Evolutionary conservation across 1,140 invertebrate species (phyloP), one percentile per base, ranked within the genome.

Genomic region (Polyergus mexicanus): DNA sequence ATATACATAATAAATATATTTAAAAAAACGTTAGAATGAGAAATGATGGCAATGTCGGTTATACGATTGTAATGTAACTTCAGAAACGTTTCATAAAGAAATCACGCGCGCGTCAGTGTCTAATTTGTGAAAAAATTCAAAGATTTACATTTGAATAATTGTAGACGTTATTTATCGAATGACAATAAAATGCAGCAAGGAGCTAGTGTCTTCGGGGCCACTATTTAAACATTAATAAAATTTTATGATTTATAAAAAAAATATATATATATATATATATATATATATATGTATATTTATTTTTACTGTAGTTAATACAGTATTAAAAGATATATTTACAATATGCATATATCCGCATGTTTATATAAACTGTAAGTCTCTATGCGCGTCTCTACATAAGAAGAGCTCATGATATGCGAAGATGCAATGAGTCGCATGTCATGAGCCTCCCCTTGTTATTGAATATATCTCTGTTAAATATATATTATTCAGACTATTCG

Each of bases 401-500:
- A 19, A 56, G n/a, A 75, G 4, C 8, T 75, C 4, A n/a, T 75
- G 35, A 60, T n/a, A 32, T 32, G 8, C 22, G 5, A 71, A 51
- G 16, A 11, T 28, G 47, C 19, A 38, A 54, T 72, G 4, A 13
- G 7, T 58, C 4, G 32, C n/a, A 19, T 58, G 3, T 58, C 0
- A 41, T n/a, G n/a, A 13, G 22, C 22, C 35, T 41, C n/a, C 54
- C 28, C 8, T 16, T 58, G 3, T 58, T 71, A 83, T 75, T 63
- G 41, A 78, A 65, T 65, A 77, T 32, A 76, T 56, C 19, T 72
- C 38, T 58, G 16, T 60, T 22, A 22, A 56, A 54, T 60, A 75
- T 58, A 72, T 41, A 10, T 41, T 25, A 2, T 68, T 88, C 86
- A 88, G 84, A 81, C 87, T 86, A 80, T 87, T 76, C 13, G 75